Evolutionary conservation across 2,888 invertebrate genomes (phyloP), one percentile per base, ranked within the genome.

Genomic region (Euphydryas editha): DNA sequence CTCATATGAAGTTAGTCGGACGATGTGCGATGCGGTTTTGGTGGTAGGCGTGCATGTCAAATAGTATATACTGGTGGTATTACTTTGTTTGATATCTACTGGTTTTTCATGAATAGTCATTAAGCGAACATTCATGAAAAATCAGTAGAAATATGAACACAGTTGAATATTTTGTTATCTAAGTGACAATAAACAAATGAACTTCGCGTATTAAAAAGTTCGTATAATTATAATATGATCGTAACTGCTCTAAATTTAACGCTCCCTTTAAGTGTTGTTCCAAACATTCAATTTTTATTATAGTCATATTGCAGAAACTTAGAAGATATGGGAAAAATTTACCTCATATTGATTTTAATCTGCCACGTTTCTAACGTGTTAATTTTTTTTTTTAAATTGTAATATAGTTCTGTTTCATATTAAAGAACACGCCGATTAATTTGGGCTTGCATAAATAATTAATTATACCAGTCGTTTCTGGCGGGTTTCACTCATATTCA

Each of bases 1-100:
- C 65, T 59, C 67, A 54, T 67, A 59, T 59, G 58, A 51, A 57
- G 42, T 61, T 69, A n/a, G 42, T 54, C 60, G 11, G 67, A 24
- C 36, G 57, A 51, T 30, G 57, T 30, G 37, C 21, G 54, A 36
- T 64, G 49, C 11, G 44, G 10, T 36, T 51, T 54, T n/a, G 2
- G 47, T 58, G 30, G 4, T n/a, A 36, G 37, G 11, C 54, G 30
- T 54, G 54, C 30, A 54, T 54, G 54, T 36, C 49, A 58, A 58
- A 63, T 24, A 7, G 21, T 51, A 8, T 30, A 7, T 30, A 30
- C 30, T 30, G 30, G 8, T 30, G 30, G 30, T 30, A 30, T 7
- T 2, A 30, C 4, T 8, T 30, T 1, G 6, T 30, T 7, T 30
- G 8, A 8, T 30, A 0, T 30, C 30, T 30, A 5, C 8, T 30